These are phyloP conservation scores for Acanthosepion esculentum DNA, from an alignment of 2,888 invertebrate genomes.

Conservation along the genomic window DNA sequence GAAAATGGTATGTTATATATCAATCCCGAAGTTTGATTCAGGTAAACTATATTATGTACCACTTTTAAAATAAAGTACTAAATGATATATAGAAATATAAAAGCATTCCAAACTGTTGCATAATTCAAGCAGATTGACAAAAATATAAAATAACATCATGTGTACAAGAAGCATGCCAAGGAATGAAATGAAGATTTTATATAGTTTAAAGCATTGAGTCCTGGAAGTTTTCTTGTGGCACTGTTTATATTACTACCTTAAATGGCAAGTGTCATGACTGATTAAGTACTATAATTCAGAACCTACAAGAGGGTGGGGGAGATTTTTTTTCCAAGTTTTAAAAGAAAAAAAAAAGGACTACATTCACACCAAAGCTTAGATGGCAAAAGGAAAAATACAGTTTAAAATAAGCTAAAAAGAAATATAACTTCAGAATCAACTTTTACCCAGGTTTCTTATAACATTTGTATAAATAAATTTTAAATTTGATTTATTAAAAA, in stretches of 20 bases:
- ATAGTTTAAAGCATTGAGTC: background rate
- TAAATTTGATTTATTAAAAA: too few species aligned
- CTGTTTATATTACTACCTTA: background rate
- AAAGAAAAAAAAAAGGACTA: background rate
- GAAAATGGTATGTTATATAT: background rate
- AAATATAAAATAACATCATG: background rate
- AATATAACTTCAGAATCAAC: conserved; percentile 46
- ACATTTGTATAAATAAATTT: too few species aligned
- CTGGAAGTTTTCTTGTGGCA: background rate
- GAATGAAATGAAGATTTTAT: background rate
- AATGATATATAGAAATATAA: background rate
- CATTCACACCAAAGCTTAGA: conserved; percentile 46
- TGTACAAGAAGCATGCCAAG: conserved; percentile 8
- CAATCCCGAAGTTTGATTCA: background rate
- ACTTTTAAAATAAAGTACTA: background rate
- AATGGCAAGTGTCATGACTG: background rate
- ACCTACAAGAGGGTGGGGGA: background rate
- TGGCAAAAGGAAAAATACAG: conserved; percentile 34
- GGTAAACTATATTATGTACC: background rate
- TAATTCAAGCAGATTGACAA: conserved; percentile 9
- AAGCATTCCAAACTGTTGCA: conserved; percentile 9
- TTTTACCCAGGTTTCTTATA: background rate
- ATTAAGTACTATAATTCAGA: background rate
- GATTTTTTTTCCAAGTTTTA: too few species aligned
- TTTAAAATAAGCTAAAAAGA: conserved; percentile 41